Conservation (phyloP, 1,140 invertebrate species). For the Neuroterus valhalla region DNA sequence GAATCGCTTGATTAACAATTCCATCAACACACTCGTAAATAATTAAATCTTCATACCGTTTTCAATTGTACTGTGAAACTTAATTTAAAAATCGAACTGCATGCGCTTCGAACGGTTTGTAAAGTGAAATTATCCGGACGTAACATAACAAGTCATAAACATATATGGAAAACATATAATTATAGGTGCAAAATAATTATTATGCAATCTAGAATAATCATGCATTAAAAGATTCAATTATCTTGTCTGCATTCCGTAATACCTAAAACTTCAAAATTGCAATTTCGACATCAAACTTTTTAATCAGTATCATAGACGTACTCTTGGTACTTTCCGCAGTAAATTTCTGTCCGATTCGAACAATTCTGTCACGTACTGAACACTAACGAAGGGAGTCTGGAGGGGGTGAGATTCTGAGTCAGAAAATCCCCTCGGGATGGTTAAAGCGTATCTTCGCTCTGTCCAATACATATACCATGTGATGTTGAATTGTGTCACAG, state of each 20-base stretch:
- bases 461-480: conserved; percentile 46
- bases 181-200: not conserved
- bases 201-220: not conserved
- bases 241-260: not conserved
- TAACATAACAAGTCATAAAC: not conserved
- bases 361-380: conserved; percentile 51
- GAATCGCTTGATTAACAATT: not conserved
- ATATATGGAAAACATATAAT: not conserved
- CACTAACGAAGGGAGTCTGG: conserved; percentile 54
- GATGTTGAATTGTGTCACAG: conserved; percentile 47
- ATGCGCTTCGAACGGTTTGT: not conserved
- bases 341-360: conserved; percentile 25
- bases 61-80: not conserved
- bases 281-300: not conserved
- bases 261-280: not conserved
- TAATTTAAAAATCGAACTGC: not conserved
- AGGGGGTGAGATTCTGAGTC: conserved; percentile 41
- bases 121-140: not conserved
- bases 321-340: not conserved
- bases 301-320: not conserved
- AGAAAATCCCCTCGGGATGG: conserved; percentile 55
- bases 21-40: not conserved
- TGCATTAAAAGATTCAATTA: not conserved
- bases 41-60: conserved; percentile 1
- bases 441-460: conserved; percentile 54